These are phyloP conservation scores for Aythya fuligula DNA, from an alignment of 2,797 vertebrate genomes.

Conservation along the genomic window DNA sequence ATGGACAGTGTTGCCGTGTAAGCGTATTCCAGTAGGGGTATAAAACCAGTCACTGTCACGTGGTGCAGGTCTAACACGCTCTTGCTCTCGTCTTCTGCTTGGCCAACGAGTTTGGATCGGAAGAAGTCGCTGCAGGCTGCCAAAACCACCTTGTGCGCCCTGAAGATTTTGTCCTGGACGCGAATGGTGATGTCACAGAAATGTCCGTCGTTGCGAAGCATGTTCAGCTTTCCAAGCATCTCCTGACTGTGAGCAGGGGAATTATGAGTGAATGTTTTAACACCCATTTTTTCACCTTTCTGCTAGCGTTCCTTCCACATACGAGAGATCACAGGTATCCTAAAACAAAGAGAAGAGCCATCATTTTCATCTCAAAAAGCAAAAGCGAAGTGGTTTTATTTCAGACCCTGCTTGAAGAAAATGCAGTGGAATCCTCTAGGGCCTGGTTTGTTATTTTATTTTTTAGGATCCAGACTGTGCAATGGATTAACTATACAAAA, in stretches of 20 bases:
- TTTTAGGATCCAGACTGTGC: not conserved
- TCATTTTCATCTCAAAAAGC: not conserved
- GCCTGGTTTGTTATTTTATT: not conserved
- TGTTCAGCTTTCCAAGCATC: slow-evolving; percentile 94
- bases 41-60: slow-evolving; percentile 93
- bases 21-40: slow-evolving; percentile 95
- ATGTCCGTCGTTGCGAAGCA: slow-evolving; percentile 90
- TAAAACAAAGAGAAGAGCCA: slow-evolving; percentile 67
- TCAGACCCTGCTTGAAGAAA: not conserved
- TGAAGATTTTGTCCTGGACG: slow-evolving; percentile 97
- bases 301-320: slow-evolving; percentile 72
- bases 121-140: slow-evolving; percentile 98
- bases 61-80: slow-evolving; percentile 93
- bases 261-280: slow-evolving; percentile 90
- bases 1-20: slow-evolving; percentile 98
- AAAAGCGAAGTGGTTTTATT: not conserved
- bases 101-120: slow-evolving; percentile 92
- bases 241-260: slow-evolving; percentile 93
- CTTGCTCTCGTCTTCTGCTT: slow-evolving; percentile 90
- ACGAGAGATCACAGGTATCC: slow-evolving; percentile 69
- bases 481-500: not conserved
- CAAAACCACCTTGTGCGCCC: slow-evolving; percentile 98
- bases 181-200: slow-evolving; percentile 97
- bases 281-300: slow-evolving; percentile 82
- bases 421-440: not conserved